Percentiles rank a stretch among this genome's conserved stretches.
Evolutionary conservation across 2,113 vertebrate species (phyloP).

Genomic region (Cyanistes caeruleus): DNA sequence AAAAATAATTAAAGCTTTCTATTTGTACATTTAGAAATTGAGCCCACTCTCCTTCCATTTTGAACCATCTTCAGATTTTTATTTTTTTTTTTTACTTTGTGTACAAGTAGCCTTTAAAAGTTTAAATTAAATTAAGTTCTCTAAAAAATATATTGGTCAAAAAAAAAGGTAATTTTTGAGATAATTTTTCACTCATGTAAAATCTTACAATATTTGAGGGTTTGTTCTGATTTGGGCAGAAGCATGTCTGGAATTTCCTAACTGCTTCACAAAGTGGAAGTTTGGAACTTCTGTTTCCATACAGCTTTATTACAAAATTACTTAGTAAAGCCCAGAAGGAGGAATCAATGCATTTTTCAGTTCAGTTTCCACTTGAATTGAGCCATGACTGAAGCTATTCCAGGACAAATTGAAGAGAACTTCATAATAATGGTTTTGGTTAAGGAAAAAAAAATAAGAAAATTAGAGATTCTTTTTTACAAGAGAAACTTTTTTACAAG

Average conservation of each 20-base stretch:
- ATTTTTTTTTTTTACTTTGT: background rate
- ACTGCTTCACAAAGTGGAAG: background rate
- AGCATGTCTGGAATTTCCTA: background rate
- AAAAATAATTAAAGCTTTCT: background rate
- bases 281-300: background rate
- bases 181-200: background rate
- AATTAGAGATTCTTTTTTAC: background rate
- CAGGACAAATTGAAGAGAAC: background rate
- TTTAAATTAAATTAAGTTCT: background rate
- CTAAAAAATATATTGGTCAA: background rate
- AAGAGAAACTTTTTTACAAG: background rate
- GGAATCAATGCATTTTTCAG: background rate
- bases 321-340: background rate
- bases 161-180: background rate
- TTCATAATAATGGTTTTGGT: background rate
- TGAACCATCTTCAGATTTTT: background rate
- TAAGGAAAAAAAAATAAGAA: background rate
- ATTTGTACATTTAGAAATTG: background rate
- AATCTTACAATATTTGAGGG: background rate
- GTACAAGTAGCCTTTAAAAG: background rate
- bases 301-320: constrained; percentile 7
- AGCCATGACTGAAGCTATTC: background rate
- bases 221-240: background rate
- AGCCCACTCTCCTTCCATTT: background rate
- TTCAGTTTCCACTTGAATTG: background rate